Percentiles rank a stretch among this genome's conserved stretches.
Conservation (phyloP, 1,140 invertebrate genomes). For the Bombus superbus region DNA sequence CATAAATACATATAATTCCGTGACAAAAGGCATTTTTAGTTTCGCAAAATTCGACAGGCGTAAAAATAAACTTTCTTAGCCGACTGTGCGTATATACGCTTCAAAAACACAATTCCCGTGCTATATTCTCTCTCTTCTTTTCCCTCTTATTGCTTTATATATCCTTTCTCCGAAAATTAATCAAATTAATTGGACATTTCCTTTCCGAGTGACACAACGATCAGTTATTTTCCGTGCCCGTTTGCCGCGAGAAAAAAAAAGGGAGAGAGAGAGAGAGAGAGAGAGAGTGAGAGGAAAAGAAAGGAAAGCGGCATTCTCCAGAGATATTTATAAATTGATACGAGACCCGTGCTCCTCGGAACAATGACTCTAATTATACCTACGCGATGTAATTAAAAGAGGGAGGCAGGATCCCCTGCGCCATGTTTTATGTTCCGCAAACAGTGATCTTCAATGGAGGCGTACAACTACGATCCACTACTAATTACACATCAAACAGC, state of each 20-base stretch:
- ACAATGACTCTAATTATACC: slow-evolving; percentile 53
- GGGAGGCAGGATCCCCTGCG: neutral
- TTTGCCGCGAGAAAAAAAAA: neutral
- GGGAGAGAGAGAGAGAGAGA: neutral
- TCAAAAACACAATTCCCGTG: neutral
- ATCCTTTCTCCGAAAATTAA: neutral
- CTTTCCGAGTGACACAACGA: neutral
- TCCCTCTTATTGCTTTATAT: neutral
- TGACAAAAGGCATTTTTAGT: too few relatives aligned
- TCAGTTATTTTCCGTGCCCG: slow-evolving; percentile 27
- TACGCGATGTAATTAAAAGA: slow-evolving; percentile 55
- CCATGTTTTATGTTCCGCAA: slow-evolving; percentile 18
- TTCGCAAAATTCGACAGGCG: too few relatives aligned
- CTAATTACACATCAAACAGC: slow-evolving; percentile 3
- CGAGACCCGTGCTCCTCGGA: slow-evolving; percentile 3
- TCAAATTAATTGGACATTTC: slow-evolving; percentile 8
- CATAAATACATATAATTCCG: too few relatives aligned
- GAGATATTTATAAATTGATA: slow-evolving; percentile 49
- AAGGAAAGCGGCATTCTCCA: neutral
- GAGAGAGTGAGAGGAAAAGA: neutral
- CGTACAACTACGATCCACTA: neutral
- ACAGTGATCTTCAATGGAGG: slow-evolving; percentile 41
- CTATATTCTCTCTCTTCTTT: neutral
- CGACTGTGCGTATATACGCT: neutral
- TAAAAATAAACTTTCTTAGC: too few relatives aligned